Conservation (phyloP, 2,113 vertebrate species). For the Martes martes region DNA sequence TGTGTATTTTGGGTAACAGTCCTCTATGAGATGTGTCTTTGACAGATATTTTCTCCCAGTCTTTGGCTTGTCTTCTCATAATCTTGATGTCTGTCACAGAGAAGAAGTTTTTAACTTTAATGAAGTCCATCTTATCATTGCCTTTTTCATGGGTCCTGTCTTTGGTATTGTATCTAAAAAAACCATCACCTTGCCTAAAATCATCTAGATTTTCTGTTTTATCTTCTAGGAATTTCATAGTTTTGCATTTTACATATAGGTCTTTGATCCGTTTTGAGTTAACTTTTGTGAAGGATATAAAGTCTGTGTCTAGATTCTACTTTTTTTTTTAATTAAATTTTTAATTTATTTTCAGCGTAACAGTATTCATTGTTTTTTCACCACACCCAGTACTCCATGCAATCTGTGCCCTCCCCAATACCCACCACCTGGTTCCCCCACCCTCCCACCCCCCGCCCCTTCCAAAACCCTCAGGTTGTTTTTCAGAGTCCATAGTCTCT, state of each 20-base stretch:
- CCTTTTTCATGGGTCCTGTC: background rate
- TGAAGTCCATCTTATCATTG: background rate
- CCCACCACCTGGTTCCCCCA: no score
- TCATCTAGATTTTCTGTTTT: background rate
- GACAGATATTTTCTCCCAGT: background rate
- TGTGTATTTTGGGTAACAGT: background rate
- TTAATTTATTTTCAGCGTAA: no score
- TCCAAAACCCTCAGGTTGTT: no score
- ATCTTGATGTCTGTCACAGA: background rate
- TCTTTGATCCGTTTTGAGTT: background rate
- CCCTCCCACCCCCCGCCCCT: no score
- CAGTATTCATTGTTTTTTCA: no score
- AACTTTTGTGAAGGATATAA: background rate
- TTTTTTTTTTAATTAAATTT: background rate
- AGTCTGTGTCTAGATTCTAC: background rate
- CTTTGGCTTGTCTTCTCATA: background rate
- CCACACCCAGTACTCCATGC: no score
- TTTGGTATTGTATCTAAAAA: background rate
- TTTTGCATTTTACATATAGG: background rate
- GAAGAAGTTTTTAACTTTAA: background rate
- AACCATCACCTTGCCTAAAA: background rate
- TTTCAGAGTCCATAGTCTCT: no score
- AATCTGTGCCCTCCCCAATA: no score
- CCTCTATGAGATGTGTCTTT: background rate
- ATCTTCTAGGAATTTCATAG: background rate